Conservation (phyloP, 2,797 vertebrate species). For the Phyllotis vaccarum region DNA sequence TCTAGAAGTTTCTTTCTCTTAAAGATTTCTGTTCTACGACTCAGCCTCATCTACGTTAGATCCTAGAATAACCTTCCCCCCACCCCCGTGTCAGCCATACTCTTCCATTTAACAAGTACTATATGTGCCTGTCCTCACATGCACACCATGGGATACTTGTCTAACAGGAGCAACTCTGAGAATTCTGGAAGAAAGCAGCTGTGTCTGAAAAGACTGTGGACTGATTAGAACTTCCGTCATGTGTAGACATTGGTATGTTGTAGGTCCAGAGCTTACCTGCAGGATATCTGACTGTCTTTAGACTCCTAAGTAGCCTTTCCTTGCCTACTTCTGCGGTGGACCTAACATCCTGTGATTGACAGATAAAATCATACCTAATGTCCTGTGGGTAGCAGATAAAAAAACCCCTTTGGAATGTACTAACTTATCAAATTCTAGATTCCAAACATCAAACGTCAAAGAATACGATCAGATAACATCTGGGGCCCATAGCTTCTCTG, state of each 20-base stretch:
- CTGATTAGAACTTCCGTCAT: not conserved
- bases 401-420: not conserved
- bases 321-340: not conserved
- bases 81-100: not conserved
- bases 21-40: not conserved
- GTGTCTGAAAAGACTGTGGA: not conserved
- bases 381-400: not conserved
- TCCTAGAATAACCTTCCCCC: not conserved
- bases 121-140: not conserved
- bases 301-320: not conserved
- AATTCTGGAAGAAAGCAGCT: not conserved
- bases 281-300: not conserved
- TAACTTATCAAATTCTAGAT: not conserved
- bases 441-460: not conserved
- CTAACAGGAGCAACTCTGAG: no score
- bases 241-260: not conserved
- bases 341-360: not conserved
- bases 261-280: not conserved
- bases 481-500: not conserved
- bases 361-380: not conserved
- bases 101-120: not conserved
- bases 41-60: not conserved
- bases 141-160: not conserved
- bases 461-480: not conserved
- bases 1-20: not conserved